phyloP scores from a whole-genome alignment of 2,797 vertebrate species.

The Paguma larvata region DNA sequence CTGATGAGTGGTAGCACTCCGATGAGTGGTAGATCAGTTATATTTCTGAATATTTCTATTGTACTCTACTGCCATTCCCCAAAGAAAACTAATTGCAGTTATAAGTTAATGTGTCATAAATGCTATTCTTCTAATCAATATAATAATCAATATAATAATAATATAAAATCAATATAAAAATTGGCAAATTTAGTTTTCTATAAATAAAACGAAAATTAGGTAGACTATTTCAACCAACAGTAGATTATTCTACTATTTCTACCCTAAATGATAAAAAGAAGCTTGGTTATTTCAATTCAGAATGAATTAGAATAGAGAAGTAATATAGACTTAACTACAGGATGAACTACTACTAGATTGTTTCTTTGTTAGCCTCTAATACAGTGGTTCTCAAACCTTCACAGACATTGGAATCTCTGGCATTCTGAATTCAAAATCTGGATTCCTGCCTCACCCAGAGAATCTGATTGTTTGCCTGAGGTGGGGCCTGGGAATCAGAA shows the following conservation, averaged over 20 bases:
- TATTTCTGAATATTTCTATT: not conserved
- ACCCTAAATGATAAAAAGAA: not conserved
- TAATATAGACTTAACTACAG: not conserved
- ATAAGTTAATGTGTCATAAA: not conserved
- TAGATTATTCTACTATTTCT: not conserved
- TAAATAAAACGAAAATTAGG: conserved; percentile 26
- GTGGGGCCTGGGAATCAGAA: not conserved
- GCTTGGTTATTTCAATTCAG: not conserved
- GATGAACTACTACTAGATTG: not conserved
- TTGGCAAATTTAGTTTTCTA: conserved; percentile 37
- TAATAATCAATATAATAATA: not conserved
- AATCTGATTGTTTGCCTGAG: not conserved
- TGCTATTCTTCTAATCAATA: not conserved
- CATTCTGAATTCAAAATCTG: not conserved
- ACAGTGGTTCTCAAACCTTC: not conserved
- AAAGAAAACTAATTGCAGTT: not conserved
- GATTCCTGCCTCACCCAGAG: not conserved
- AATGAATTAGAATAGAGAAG: not conserved
- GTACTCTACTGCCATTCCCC: not conserved
- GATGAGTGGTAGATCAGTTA: not conserved
- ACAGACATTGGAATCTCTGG: not conserved
- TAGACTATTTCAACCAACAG: not conserved
- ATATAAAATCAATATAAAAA: not conserved
- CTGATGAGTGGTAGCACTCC: not conserved
- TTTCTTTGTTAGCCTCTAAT: not conserved